Percentiles rank a stretch among this genome's conserved stretches.
These are phyloP conservation scores for Gandaritis pyraliata DNA, from an alignment of 2,888 invertebrate genomes.

Conservation along the genomic window DNA sequence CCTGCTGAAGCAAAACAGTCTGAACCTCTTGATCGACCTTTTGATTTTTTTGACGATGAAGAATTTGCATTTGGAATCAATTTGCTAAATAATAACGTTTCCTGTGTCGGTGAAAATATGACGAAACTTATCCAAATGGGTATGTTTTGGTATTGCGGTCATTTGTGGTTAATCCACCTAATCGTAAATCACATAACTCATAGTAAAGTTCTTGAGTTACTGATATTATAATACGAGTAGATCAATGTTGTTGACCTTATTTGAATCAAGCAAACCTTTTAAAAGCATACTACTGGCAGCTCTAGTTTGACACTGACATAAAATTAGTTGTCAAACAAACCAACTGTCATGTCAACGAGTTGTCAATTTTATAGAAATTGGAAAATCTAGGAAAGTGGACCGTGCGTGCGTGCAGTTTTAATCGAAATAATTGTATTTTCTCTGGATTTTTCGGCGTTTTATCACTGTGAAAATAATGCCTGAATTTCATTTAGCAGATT, in stretches of 20 bases:
- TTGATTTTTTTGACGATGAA: conserved; percentile 76
- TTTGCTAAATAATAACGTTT: conserved; percentile 75
- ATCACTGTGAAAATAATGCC: conserved; percentile 58
- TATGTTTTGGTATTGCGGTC: conserved; percentile 42
- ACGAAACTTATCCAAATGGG: conserved; percentile 77
- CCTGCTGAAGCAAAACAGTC: conserved; percentile 55
- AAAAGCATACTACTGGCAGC: neutral
- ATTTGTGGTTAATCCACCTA: neutral
- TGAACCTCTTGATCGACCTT: conserved; percentile 67
- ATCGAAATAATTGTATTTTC: neutral
- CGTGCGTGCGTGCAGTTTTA: neutral
- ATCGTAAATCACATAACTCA: too few species aligned
- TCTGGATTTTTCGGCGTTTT: conserved; percentile 5
- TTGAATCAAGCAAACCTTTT: conserved; percentile 10
- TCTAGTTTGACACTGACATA: conserved; percentile 9
- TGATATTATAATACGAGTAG: too few species aligned
- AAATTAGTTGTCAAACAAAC: too few species aligned
- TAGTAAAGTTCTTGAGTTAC: too few species aligned
- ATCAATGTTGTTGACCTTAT: neutral
- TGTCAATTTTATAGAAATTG: too few species aligned
- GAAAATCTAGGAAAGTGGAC: too few species aligned
- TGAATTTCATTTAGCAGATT: conserved; percentile 68
- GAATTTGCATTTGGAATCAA: conserved; percentile 77
- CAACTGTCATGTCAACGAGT: too few species aligned
- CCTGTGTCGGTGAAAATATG: conserved; percentile 74